phyloP scores from a whole-genome alignment of 64 coral and sea anemone species.

The Stichodactyla mertensii region DNA sequence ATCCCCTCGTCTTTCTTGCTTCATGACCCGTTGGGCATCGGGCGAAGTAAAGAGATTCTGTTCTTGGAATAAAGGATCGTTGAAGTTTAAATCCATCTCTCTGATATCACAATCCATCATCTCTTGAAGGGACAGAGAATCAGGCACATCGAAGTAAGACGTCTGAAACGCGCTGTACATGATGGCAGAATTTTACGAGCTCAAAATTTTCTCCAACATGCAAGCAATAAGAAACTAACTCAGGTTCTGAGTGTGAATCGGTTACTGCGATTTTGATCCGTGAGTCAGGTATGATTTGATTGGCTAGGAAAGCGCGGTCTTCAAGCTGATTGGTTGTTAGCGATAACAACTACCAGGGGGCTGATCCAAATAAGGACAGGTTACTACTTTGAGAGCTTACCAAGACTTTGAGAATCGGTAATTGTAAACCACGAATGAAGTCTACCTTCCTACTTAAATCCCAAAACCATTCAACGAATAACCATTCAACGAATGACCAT shows the following conservation, averaged over 20 bases:
- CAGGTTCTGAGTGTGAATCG: constrained; percentile 86
- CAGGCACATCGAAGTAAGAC: constrained; percentile 67
- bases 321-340: constrained; percentile 75
- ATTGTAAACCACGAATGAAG: constrained; percentile 26
- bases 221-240: constrained; percentile 57
- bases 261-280: constrained; percentile 98
- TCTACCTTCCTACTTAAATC: neutral
- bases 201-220: constrained; percentile 68
- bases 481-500: neutral
- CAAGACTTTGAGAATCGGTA: constrained; percentile 97
- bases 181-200: constrained; percentile 28
- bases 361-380: constrained; percentile 91
- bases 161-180: constrained; percentile 74
- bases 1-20: constrained; percentile 54
- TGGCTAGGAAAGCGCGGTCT: constrained; percentile 55
- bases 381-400: constrained; percentile 99
- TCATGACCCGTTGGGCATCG: constrained; percentile 62
- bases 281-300: constrained; percentile 45
- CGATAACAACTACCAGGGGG: constrained; percentile 84
- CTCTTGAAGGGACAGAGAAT: constrained; percentile 83
- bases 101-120: constrained; percentile 93
- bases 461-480: neutral
- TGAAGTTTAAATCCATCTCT: constrained; percentile 97
- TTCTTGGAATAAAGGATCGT: constrained; percentile 90
- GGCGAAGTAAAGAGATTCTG: constrained; percentile 60